phyloP scores from a whole-genome alignment of 2,113 vertebrate genomes.

The Labeo catla region DNA sequence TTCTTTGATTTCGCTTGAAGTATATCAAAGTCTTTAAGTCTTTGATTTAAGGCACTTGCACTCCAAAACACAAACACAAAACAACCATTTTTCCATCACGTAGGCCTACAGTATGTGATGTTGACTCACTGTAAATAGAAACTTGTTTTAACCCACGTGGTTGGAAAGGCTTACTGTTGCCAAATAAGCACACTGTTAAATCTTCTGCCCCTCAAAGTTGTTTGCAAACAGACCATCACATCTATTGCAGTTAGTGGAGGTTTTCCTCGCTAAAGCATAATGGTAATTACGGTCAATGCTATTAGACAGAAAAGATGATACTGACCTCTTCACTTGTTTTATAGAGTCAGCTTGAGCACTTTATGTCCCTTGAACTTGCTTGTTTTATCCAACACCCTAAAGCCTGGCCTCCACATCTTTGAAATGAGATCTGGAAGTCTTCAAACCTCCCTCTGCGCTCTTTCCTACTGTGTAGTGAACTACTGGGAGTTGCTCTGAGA shows the following conservation, averaged over 20 bases:
- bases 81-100: slow-evolving; percentile 9
- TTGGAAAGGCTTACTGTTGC: slow-evolving; percentile 45
- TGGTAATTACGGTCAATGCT: slow-evolving; percentile 35
- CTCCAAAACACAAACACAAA: not conserved
- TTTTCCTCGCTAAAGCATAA: slow-evolving; percentile 22
- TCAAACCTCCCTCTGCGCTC: slow-evolving; percentile 8
- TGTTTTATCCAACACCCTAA: slow-evolving; percentile 30
- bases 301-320: slow-evolving; percentile 46
- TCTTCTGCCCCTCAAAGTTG: slow-evolving; percentile 22
- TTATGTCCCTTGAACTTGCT: slow-evolving; percentile 11
- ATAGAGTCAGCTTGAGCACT: slow-evolving; percentile 23
- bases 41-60: not conserved
- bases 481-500: slow-evolving; percentile 3
- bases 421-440: slow-evolving; percentile 48
- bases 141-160: slow-evolving; percentile 11
- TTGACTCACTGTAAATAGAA: slow-evolving; percentile 42
- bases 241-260: slow-evolving; percentile 44
- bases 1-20: not conserved
- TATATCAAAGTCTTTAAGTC: not conserved
- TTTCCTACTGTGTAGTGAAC: slow-evolving; percentile 14
- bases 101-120: slow-evolving; percentile 1
- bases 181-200: slow-evolving; percentile 23
- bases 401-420: slow-evolving; percentile 39
- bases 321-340: slow-evolving; percentile 35
- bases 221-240: slow-evolving; percentile 54